Conservation (phyloP, 2,888 invertebrate species). For the Allophyes oxyacanthae region DNA sequence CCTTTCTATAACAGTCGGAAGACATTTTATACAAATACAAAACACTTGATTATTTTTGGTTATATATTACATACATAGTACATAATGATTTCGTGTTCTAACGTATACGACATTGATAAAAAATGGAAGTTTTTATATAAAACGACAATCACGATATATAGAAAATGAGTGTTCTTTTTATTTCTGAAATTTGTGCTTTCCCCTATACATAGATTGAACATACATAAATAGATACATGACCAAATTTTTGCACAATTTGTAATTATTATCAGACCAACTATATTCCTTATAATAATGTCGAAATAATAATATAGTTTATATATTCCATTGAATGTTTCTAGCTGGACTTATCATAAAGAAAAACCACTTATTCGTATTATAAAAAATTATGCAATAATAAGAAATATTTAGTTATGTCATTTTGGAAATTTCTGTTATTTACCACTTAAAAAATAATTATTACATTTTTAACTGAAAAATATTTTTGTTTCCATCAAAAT, state of each 20-base stretch:
- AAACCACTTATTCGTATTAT: no score
- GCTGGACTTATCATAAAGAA: no score
- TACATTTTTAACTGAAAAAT: no score
- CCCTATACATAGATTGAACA: constrained; percentile 60
- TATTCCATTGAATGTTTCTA: no score
- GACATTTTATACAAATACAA: constrained; percentile 78
- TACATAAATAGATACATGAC: constrained; percentile 42
- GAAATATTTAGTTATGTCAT: no score
- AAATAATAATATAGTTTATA: no score
- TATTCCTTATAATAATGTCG: no score
- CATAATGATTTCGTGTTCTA: constrained; percentile 69
- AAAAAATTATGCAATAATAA: no score
- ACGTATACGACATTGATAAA: constrained; percentile 78
- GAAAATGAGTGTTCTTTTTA: constrained; percentile 72
- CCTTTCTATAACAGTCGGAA: constrained; percentile 65
- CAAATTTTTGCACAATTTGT: constrained; percentile 36
- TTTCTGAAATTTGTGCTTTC: constrained; percentile 80
- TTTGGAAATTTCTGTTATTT: no score
- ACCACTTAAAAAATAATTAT: no score
- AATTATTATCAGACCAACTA: neutral
- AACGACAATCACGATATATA: constrained; percentile 74
- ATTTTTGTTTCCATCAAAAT: no score
- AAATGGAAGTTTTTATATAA: constrained; percentile 72
- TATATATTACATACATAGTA: constrained; percentile 68
- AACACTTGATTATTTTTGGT: constrained; percentile 70